phyloP scores from a whole-genome alignment of 2,888 invertebrate genomes.

The Drosophila meridionalis region DNA sequence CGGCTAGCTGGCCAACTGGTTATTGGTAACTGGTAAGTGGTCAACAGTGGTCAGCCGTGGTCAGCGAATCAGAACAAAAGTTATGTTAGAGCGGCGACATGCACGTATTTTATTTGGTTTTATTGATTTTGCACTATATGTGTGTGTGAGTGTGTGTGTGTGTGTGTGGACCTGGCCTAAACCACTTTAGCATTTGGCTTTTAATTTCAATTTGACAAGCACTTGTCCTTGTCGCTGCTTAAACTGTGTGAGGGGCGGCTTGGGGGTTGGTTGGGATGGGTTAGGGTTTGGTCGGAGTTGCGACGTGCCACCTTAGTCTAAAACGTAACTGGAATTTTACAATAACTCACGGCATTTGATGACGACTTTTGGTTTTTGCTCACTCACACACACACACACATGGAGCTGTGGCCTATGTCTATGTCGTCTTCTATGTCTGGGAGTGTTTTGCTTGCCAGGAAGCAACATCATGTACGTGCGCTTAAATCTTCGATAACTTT shows the following conservation, averaged over 20 bases:
- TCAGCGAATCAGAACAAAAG: slow-evolving; percentile 51
- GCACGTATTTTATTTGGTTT: slow-evolving; percentile 69
- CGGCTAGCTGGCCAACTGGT: slow-evolving; percentile 6
- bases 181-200: slow-evolving; percentile 65
- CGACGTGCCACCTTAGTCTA: slow-evolving; percentile 29
- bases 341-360: slow-evolving; percentile 78
- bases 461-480: slow-evolving; percentile 75
- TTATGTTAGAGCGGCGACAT: slow-evolving; percentile 39
- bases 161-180: slow-evolving; percentile 29
- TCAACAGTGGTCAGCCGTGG: slow-evolving; percentile 15
- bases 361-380: slow-evolving; percentile 61
- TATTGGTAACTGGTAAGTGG: slow-evolving; percentile 17
- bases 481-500: slow-evolving; percentile 80
- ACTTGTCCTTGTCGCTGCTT: slow-evolving; percentile 38
- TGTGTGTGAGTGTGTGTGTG: slow-evolving; percentile 9
- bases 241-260: not conserved
- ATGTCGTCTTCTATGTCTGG: not conserved
- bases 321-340: slow-evolving; percentile 65
- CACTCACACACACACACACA: not conserved
- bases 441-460: slow-evolving; percentile 46
- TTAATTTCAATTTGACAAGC: slow-evolving; percentile 80
- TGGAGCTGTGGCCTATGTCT: slow-evolving; percentile 16
- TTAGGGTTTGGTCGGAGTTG: not conserved
- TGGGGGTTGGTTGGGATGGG: not conserved
- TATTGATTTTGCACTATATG: slow-evolving; percentile 66